phyloP scores from a whole-genome alignment of 2,888 invertebrate species.

The Polia nebulosa region DNA sequence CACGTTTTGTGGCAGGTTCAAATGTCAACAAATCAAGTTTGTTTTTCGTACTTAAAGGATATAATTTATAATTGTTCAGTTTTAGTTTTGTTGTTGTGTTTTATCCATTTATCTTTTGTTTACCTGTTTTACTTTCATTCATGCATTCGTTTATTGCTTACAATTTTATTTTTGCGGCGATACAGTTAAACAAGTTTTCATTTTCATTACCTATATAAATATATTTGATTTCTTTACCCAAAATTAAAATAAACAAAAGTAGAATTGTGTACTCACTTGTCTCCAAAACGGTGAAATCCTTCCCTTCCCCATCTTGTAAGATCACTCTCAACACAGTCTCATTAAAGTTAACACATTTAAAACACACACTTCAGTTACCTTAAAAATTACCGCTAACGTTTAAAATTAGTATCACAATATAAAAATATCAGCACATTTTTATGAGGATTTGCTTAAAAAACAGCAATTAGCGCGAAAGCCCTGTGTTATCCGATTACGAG shows the following conservation, averaged over 20 bases:
- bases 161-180: too few relatives aligned
- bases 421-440: constrained; percentile 49
- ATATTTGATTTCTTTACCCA: not conserved
- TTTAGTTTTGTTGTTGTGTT: too few relatives aligned
- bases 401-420: constrained; percentile 48
- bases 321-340: constrained; percentile 30
- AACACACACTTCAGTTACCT: constrained; percentile 7
- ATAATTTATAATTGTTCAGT: too few relatives aligned
- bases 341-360: constrained; percentile 36
- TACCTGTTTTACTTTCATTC: too few relatives aligned
- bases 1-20: too few relatives aligned
- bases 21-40: too few relatives aligned
- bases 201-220: too few relatives aligned
- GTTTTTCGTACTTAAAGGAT: too few relatives aligned
- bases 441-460: constrained; percentile 22
- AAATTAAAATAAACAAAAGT: not conserved
- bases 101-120: too few relatives aligned
- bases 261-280: constrained; percentile 68
- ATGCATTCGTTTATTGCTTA: too few relatives aligned
- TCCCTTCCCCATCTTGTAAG: constrained; percentile 62
- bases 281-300: constrained; percentile 72
- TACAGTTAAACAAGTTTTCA: too few relatives aligned
- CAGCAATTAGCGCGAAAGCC: constrained; percentile 14
- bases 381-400: constrained; percentile 15
- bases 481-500: constrained; percentile 33